Conservation (phyloP, 2,113 vertebrate genomes). For the Alethe castanea region DNA sequence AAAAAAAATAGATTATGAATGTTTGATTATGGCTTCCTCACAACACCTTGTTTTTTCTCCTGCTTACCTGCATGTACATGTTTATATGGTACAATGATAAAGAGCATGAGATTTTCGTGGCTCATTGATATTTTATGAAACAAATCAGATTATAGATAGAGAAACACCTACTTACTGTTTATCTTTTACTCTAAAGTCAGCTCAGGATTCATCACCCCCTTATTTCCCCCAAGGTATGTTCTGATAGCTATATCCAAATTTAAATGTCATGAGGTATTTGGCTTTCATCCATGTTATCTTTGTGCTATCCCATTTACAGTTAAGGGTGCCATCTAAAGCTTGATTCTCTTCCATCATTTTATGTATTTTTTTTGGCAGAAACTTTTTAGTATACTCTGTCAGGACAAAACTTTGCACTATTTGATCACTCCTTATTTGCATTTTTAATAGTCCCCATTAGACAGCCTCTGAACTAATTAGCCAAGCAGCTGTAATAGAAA, state of each 20-base stretch:
- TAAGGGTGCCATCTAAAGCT: not conserved
- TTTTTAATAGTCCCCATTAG: slow-evolving; percentile 80
- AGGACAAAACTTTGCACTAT: slow-evolving; percentile 75
- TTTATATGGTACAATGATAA: not conserved
- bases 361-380: slow-evolving; percentile 10
- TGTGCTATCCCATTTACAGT: not conserved
- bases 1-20: not conserved
- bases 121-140: not conserved
- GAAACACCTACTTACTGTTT: not conserved
- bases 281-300: not conserved
- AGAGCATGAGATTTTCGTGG: not conserved
- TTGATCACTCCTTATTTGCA: slow-evolving; percentile 80
- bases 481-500: slow-evolving; percentile 76
- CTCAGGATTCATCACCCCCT: not conserved
- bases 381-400: slow-evolving; percentile 69
- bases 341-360: not conserved
- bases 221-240: not conserved
- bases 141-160: not conserved
- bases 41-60: not conserved
- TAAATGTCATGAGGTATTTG: not conserved
- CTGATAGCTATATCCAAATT: not conserved
- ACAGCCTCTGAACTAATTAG: slow-evolving; percentile 79
- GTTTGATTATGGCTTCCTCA: not conserved
- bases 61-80: not conserved
- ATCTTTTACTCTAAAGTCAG: not conserved